Base-by-base conservation (phyloP, 1,140 invertebrate species). In the Pogonus chalceus region DNA sequence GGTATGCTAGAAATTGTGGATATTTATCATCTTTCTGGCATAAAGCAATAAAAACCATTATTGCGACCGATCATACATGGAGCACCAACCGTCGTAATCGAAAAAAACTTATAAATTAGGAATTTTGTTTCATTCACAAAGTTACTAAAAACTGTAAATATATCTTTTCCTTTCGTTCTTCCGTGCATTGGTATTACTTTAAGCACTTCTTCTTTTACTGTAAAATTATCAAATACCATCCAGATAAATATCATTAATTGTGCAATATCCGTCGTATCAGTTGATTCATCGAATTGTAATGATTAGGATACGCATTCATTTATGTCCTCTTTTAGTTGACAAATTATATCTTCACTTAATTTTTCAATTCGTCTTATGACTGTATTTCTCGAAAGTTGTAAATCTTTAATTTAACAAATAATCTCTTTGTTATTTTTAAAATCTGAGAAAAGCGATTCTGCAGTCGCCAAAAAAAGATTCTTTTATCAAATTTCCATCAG, bases 171-270 rank as follows among this genome's bases (percentile, higher is more conserved):
- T 9, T 9, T 46, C 7, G 18, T 46, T 10, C 7, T 4, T 46
- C 35, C 39, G 49, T 56, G 37, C 51, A 56, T 31, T 53, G 54
- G 51, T 14, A 56, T 53, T 43, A 35, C 37, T 37, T 56, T 56
- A 31, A 56, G 47, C 20, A 52, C 7, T 16, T 56, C 50, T 56
- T 56, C 54, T 52, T 56, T 56, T 0, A 56, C 24, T 37, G 31
- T 53, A 56, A 53, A 56, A 56, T 56, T 37, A 56, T 37, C 24
- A 46, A 47, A 52, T 18, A 55, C 47, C 54, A 55, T 55, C 39
- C 54, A 22, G 35, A 55, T 35, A 21, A 37, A 55, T 35, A 55
- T 35, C 10, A 35, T 26, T 26, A 54, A 24, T 26, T 24, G 53
- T 12, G 2, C 21, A 31, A 49, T 51, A 18, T 55, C 54, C 37